Percentiles rank a stretch among this genome's conserved stretches.
These are phyloP conservation scores for Candidula unifasciata DNA, from an alignment of 2,888 invertebrate species.

Conservation along the genomic window DNA sequence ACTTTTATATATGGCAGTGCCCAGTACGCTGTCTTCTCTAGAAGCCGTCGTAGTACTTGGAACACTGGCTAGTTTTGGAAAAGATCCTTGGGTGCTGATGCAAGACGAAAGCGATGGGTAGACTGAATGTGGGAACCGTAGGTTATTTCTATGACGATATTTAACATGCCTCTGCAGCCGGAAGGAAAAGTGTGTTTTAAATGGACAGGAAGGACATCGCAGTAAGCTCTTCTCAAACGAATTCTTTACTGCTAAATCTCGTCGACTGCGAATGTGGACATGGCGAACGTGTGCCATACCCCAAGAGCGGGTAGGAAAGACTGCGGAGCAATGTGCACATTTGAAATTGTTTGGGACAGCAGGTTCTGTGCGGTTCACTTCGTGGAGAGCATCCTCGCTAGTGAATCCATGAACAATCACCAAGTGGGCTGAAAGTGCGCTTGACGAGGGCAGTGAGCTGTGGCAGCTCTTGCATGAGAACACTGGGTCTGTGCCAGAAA, in stretches of 20 bases:
- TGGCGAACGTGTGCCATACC: constrained; percentile 72
- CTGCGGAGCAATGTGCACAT: constrained; percentile 73
- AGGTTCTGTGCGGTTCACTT: constrained; percentile 12
- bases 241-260: constrained; percentile 62
- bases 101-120: not conserved
- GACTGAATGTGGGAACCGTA: not conserved
- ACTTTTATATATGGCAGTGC: constrained; percentile 45
- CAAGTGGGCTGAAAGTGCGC: constrained; percentile 37
- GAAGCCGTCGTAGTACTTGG: not conserved
- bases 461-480: constrained; percentile 73
- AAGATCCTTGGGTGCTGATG: not conserved
- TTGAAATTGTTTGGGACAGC: constrained; percentile 63
- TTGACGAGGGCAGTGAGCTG: constrained; percentile 14
- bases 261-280: constrained; percentile 68
- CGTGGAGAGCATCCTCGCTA: constrained; percentile 1
- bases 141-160: constrained; percentile 54
- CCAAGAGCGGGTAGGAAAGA: constrained; percentile 68
- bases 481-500: constrained; percentile 50
- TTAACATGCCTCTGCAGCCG: constrained; percentile 67
- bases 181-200: constrained; percentile 66
- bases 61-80: constrained; percentile 8
- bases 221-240: constrained; percentile 60
- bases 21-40: constrained; percentile 13
- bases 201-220: constrained; percentile 66
- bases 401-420: constrained; percentile 16